Base-by-base conservation (phyloP, 2,113 vertebrate species). In the Pseudopipra pipra region DNA sequence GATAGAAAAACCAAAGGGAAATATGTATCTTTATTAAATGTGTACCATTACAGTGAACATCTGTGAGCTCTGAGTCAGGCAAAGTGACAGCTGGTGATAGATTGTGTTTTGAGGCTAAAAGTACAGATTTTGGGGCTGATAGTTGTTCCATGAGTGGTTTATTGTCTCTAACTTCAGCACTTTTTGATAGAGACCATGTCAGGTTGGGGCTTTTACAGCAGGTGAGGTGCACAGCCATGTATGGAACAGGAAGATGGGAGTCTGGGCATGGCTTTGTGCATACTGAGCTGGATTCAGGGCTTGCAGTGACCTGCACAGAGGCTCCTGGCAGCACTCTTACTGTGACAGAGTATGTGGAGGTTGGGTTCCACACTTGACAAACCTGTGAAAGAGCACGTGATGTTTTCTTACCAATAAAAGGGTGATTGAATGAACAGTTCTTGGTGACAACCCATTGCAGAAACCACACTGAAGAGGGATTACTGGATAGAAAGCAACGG, bases 391-490 rank as follows among this genome's bases (percentile, higher is more conserved):
- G 33, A 65, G 31, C 25, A 6, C 1, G 5, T 39, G 41, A 41
- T 37, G 61, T 63, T 93, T 76, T 67, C 61, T 80, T 15, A 39
- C 8, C 9, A 25, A 13, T 31, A 27, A 75, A 75, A 61, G 47
- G 37, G 12, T 33, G 55, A 7, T 23, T 16, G 39, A 70, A 51
- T 52, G 52, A 59, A 14, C 12, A 41, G 14, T 11, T 25, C 25
- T 54, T 0, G 0, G n/a, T 16, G 67, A 49, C 28, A 44, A 37
- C 7, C 31, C 24, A 1, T 24, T 44, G 25, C 2, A 0, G 59
- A 78, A 79, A 56, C 15, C 14, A 14, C n/a, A 27, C 17, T 39
- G 33, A 55, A 47, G 15, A n/a, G 33, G 28, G 15, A 41, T 54
- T 68, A 9, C 54, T 24, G 1, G 3, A 9, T 5, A 63, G 56